These are phyloP conservation scores for Procapra przewalskii DNA, from an alignment of 2,113 vertebrate genomes.

Conservation along the genomic window DNA sequence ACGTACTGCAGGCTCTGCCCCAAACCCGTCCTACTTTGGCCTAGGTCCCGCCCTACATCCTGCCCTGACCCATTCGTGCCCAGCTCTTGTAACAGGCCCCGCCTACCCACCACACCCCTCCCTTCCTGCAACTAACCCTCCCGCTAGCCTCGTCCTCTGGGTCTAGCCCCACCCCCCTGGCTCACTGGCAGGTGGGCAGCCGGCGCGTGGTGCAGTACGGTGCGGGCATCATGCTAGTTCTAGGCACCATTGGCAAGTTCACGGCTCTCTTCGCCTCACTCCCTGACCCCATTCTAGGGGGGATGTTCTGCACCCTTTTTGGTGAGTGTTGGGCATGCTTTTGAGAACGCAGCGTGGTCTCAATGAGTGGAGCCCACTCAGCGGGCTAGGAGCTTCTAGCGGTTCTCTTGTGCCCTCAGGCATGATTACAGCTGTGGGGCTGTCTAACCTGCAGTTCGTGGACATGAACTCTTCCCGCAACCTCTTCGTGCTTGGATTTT, in stretches of 20 bases:
- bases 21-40: background rate
- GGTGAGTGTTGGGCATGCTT: slow-evolving; percentile 79
- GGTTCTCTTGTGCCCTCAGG: slow-evolving; percentile 78
- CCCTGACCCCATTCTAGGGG: slow-evolving; percentile 94
- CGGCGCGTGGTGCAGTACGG: slow-evolving; percentile 96
- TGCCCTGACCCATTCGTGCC: background rate
- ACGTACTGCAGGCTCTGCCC: background rate
- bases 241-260: slow-evolving; percentile 95
- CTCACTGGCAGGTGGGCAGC: slow-evolving; percentile 91
- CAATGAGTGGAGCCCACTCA: rapidly evolving
- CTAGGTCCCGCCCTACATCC: background rate
- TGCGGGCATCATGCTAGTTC: slow-evolving; percentile 91
- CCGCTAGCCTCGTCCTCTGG: background rate
- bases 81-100: background rate
- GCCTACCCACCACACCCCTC: background rate
- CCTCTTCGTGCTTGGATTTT: slow-evolving; percentile 95
- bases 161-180: background rate
- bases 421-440: slow-evolving; percentile 96
- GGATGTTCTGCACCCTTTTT: slow-evolving; percentile 98
- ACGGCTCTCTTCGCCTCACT: slow-evolving; percentile 94
- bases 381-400: rapidly evolving
- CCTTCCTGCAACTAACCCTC: rapidly evolving
- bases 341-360: background rate
- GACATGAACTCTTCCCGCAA: slow-evolving; percentile 98
- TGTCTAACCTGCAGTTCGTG: slow-evolving; percentile 96